Conservation (phyloP, 1,140 invertebrate species). For the Hestina assimilis region DNA sequence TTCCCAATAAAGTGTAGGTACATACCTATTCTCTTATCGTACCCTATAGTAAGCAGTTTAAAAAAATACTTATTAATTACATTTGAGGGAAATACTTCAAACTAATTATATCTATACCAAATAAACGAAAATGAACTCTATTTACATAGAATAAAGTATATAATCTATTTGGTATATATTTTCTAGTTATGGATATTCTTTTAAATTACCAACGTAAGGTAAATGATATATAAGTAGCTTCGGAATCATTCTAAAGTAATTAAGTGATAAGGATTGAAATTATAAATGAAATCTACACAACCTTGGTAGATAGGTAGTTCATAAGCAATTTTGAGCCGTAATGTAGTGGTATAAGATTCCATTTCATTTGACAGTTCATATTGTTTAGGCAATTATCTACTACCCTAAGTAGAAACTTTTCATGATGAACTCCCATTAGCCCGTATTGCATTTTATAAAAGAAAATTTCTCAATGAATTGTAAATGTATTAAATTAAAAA, state of each 20-base stretch:
- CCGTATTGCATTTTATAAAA: neutral
- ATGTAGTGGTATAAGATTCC: neutral
- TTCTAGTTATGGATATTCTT: neutral
- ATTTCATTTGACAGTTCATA: neutral
- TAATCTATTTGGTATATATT: neutral
- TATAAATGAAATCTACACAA: neutral
- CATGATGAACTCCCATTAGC: slow-evolving; percentile 4
- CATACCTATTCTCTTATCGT: too few species aligned
- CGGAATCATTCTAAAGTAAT: slow-evolving; percentile 3
- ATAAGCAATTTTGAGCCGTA: slow-evolving; percentile 1
- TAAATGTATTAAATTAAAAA: neutral
- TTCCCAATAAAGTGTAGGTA: too few species aligned
- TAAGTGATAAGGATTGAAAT: slow-evolving; percentile 14
- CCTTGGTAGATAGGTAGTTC: neutral
- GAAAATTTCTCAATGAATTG: neutral
- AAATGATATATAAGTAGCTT: neutral
- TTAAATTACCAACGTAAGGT: neutral
- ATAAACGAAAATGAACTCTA: slow-evolving; percentile 1
- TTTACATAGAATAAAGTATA: neutral
- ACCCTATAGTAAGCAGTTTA: too few species aligned
- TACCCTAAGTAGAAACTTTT: slow-evolving; percentile 1
- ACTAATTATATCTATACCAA: neutral
- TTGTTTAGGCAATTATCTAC: neutral
- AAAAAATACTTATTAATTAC: neutral
- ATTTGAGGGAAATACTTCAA: neutral